Evolutionary conservation across 2,888 invertebrate species (phyloP).

Genomic region (Conistra vaccinii): DNA sequence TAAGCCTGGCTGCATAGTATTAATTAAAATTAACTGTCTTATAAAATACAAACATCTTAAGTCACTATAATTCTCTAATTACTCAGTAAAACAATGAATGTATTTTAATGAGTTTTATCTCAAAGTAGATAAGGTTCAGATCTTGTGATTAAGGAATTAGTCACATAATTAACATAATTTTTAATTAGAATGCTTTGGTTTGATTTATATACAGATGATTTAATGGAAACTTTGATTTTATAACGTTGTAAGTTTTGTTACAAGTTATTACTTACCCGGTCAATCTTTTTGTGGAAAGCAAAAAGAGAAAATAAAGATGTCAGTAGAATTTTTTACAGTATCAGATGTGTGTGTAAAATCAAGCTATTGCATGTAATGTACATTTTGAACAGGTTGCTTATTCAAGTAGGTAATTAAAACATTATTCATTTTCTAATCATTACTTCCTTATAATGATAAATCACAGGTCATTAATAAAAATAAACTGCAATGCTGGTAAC

Average conservation of each 20-base stretch:
- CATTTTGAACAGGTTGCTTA: neutral
- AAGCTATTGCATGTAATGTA: neutral
- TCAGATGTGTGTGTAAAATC: neutral
- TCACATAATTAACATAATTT: constrained; percentile 42
- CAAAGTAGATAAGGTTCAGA: constrained; percentile 13
- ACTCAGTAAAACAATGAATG: constrained; percentile 14
- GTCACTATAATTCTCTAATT: constrained; percentile 1
- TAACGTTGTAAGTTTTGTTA: neutral
- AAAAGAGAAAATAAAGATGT: constrained; percentile 48
- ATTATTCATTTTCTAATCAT: constrained; percentile 22
- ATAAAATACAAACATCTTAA: constrained; percentile 14
- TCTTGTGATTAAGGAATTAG: constrained; percentile 27
- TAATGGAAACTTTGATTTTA: constrained; percentile 9
- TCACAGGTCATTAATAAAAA: constrained; percentile 15
- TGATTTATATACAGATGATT: neutral
- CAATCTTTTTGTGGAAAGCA: constrained; percentile 73
- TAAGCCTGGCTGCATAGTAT: constrained; percentile 43
- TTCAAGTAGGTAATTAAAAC: constrained; percentile 1
- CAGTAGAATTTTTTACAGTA: neutral
- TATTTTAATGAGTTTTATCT: constrained; percentile 5
- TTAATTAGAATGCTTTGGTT: constrained; percentile 25
- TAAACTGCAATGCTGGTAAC: constrained; percentile 9
- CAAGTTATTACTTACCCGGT: constrained; percentile 75
- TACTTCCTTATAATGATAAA: constrained; percentile 24
- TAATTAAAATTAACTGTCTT: constrained; percentile 1